Percentiles rank a stretch among this genome's conserved stretches.
Conservation (phyloP, 2,888 invertebrate genomes). For the Lacanobia oleracea region DNA sequence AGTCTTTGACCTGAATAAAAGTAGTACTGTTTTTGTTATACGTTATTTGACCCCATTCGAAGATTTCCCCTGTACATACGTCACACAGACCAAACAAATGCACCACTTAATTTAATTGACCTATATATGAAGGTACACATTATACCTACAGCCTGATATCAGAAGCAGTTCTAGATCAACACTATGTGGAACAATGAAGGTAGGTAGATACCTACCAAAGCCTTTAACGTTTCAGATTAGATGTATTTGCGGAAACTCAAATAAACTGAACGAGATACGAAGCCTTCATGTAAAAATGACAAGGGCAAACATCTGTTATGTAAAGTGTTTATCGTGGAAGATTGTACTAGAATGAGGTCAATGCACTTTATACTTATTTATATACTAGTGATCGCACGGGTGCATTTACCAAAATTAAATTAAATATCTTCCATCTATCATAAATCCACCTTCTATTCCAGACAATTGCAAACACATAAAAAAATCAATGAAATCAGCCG, state of each 20-base stretch:
- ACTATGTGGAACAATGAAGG: neutral
- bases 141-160: neutral
- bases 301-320: slow-evolving; percentile 25
- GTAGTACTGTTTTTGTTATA: neutral
- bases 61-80: neutral
- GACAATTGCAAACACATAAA: no score
- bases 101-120: neutral
- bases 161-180: slow-evolving; percentile 3
- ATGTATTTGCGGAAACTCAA: slow-evolving; percentile 36
- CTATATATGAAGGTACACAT: neutral
- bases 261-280: slow-evolving; percentile 9
- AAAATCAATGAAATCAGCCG: no score
- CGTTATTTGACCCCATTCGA: neutral
- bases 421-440: no score
- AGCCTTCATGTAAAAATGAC: slow-evolving; percentile 21
- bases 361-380: slow-evolving; percentile 24
- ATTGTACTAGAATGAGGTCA: slow-evolving; percentile 15
- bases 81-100: neutral
- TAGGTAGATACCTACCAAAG: neutral
- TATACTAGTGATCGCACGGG: neutral
- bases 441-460: no score
- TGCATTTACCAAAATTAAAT: neutral
- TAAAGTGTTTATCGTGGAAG: slow-evolving; percentile 9
- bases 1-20: slow-evolving; percentile 22
- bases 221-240: neutral